Conservation (phyloP, 2,113 vertebrate genomes). For the Ibidorhyncha struthersii region DNA sequence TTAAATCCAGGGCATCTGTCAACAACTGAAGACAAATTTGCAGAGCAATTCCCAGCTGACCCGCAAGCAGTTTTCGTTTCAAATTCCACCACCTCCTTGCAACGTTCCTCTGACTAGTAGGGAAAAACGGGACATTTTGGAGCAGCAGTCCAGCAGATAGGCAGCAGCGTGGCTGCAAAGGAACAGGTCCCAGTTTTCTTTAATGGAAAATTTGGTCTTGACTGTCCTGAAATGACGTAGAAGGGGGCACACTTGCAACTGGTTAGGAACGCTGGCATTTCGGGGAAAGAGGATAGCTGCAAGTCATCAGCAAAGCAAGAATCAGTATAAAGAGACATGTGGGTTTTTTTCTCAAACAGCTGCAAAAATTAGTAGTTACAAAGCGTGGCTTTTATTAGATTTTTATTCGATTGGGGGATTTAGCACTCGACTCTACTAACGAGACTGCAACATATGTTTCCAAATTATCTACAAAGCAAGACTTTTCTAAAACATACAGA, state of each 20-base stretch:
- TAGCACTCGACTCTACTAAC: background rate
- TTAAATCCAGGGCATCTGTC: background rate
- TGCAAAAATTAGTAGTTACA: conserved; percentile 68
- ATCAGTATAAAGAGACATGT: conserved; percentile 32
- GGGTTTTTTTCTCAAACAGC: conserved; percentile 48
- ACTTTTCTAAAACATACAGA: background rate
- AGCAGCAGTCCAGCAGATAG: conserved; percentile 45
- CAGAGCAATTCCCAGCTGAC: conserved; percentile 31
- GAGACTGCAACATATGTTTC: background rate
- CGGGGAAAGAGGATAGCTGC: background rate
- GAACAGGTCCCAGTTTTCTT: background rate
- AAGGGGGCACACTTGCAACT: background rate
- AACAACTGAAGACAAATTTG: conserved; percentile 18
- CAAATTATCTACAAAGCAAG: background rate
- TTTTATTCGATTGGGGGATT: background rate
- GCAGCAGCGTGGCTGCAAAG: background rate
- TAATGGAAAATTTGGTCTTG: background rate
- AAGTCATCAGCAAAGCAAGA: conserved; percentile 36
- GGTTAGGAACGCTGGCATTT: background rate
- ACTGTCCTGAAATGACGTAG: background rate
- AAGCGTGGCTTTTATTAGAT: background rate
- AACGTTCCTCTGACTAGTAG: background rate
- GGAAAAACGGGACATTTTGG: background rate
- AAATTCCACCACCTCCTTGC: conserved; percentile 11
- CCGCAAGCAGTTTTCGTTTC: conserved; percentile 39